phyloP scores from a whole-genome alignment of 2,888 invertebrate species.

The Tuta absoluta region DNA sequence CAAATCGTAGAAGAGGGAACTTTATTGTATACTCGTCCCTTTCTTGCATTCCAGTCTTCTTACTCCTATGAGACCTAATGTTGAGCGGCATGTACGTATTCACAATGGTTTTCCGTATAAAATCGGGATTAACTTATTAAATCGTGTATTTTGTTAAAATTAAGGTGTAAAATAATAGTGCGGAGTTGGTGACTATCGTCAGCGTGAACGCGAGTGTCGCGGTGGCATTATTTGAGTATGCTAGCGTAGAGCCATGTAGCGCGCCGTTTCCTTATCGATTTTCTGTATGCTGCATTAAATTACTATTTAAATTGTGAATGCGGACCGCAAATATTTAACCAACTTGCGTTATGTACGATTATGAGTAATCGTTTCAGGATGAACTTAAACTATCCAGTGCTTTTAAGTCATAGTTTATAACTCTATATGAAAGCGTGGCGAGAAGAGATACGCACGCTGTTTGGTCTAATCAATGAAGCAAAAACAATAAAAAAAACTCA shows the following conservation, averaged over 20 bases:
- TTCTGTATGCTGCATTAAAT: conserved; percentile 78
- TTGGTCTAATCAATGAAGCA: conserved; percentile 28
- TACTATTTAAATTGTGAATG: conserved; percentile 71
- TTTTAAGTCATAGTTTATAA: neutral
- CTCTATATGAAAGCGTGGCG: conserved; percentile 24
- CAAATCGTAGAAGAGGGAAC: conserved; percentile 49
- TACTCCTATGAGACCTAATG: conserved; percentile 48
- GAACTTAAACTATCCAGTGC: conserved; percentile 38
- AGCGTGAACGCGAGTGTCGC: conserved; percentile 51
- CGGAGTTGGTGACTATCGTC: conserved; percentile 42
- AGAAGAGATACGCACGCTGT: conserved; percentile 2
- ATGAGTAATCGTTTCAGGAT: conserved; percentile 47
- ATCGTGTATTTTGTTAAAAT: conserved; percentile 33
- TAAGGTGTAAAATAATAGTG: conserved; percentile 33
- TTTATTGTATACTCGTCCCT: conserved; percentile 59
- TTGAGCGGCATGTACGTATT: conserved; percentile 51
- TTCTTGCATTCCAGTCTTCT: conserved; percentile 53
- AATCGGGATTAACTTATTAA: conserved; percentile 40
- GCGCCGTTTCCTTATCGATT: conserved; percentile 78
- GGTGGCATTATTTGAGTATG: conserved; percentile 55
- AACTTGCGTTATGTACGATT: conserved; percentile 48
- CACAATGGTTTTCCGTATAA: conserved; percentile 44
- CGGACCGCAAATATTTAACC: conserved; percentile 63
- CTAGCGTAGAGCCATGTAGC: conserved; percentile 62
- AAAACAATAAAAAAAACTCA: conserved; percentile 19